phyloP scores from a whole-genome alignment of 2,113 vertebrate species.

The Lampris incognitus region DNA sequence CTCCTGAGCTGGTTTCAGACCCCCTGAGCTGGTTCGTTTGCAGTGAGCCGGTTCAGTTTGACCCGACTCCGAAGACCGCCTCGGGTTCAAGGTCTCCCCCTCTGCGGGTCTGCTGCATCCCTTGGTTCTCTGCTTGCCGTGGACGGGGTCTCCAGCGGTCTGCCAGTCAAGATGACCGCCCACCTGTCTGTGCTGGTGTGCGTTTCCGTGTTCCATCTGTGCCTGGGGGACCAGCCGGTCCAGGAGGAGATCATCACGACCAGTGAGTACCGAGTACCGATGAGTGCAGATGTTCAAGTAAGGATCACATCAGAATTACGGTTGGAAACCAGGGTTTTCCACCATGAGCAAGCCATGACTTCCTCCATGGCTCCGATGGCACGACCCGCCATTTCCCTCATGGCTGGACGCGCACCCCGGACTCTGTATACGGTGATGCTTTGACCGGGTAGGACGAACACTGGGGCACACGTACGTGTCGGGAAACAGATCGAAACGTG shows the following conservation, averaged over 20 bases:
- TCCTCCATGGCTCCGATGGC: too few species aligned
- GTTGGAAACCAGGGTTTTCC: not conserved
- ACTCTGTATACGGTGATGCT: too few species aligned
- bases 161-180: constrained; percentile 60
- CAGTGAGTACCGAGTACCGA: constrained; percentile 63
- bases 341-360: too few species aligned
- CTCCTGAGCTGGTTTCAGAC: not conserved
- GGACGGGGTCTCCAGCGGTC: constrained; percentile 5
- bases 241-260: constrained; percentile 50
- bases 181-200: constrained; percentile 66
- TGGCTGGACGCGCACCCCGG: too few species aligned
- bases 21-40: not conserved
- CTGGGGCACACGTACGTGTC: too few species aligned
- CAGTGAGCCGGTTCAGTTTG: too few species aligned
- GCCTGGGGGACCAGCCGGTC: constrained; percentile 55
- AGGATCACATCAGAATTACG: not conserved
- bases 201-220: constrained; percentile 60
- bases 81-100: not conserved
- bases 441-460: too few species aligned
- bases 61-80: not conserved
- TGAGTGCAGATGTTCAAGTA: not conserved
- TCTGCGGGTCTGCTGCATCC: not conserved
- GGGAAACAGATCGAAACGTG: too few species aligned
- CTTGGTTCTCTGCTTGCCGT: not conserved
- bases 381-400: too few species aligned